Evolutionary conservation across 2,888 invertebrate species (phyloP).

Genomic region (Syrphus vitripennis): DNA sequence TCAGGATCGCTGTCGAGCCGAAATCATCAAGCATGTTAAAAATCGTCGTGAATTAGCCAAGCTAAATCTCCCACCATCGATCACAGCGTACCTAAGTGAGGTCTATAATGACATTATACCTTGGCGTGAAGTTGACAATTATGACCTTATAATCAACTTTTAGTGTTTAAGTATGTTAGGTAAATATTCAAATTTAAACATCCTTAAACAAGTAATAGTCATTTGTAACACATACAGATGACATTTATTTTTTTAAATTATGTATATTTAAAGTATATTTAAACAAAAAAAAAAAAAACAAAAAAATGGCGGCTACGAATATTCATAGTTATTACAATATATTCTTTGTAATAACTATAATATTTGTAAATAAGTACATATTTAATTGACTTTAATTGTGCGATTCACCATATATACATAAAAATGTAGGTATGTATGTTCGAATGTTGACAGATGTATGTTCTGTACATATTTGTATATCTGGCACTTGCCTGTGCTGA

Average conservation of each 20-base stretch:
- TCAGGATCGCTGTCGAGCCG: slow-evolving; percentile 86
- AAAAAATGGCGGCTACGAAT: not conserved
- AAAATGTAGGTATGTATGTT: not conserved
- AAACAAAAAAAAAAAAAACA: no score
- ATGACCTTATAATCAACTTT: slow-evolving; percentile 78
- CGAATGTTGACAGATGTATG: not conserved
- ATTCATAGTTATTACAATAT: not conserved
- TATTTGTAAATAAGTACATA: not conserved
- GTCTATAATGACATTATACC: slow-evolving; percentile 81
- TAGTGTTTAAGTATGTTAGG: slow-evolving; percentile 60
- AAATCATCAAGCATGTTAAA: slow-evolving; percentile 83
- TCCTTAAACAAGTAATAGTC: slow-evolving; percentile 37
- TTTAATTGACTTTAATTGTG: no score
- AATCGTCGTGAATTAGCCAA: slow-evolving; percentile 82
- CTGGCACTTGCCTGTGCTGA: no score
- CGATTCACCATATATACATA: no score
- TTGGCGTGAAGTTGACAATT: slow-evolving; percentile 80
- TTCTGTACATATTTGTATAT: no score
- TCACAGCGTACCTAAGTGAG: slow-evolving; percentile 84
- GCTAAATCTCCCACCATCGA: slow-evolving; percentile 83
- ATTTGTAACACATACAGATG: slow-evolving; percentile 57
- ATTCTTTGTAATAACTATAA: not conserved
- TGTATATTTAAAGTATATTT: no score
- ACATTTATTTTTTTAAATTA: slow-evolving; percentile 43
- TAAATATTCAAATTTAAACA: slow-evolving; percentile 29